Evolutionary conservation across 2,797 vertebrate species (phyloP).

Genomic region (Amblyopsis hoosieri): DNA sequence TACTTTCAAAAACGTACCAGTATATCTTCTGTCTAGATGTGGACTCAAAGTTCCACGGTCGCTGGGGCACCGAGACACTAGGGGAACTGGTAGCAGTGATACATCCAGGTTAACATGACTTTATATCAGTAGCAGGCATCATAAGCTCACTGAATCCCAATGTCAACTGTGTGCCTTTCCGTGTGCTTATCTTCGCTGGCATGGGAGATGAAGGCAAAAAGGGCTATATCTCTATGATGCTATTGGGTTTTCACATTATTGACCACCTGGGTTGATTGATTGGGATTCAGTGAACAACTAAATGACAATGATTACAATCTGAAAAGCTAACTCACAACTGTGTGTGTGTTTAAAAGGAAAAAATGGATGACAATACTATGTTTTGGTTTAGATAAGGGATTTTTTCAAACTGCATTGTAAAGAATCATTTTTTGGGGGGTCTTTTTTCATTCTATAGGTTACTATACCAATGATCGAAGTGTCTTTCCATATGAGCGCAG

Average conservation of each 20-base stretch:
- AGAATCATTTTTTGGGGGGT: neutral
- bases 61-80: slow-evolving; percentile 76
- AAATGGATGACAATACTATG: too few species aligned
- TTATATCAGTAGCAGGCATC: neutral
- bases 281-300: too few species aligned
- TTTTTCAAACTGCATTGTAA: neutral
- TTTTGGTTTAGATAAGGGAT: neutral
- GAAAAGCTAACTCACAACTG: too few species aligned
- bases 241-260: too few species aligned
- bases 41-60: slow-evolving; percentile 57
- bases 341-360: too few species aligned
- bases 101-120: slow-evolving; percentile 61
- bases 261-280: too few species aligned
- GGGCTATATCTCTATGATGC: too few species aligned
- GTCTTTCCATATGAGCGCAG: slow-evolving; percentile 77
- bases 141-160: neutral
- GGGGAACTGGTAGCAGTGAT: slow-evolving; percentile 71
- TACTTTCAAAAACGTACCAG: slow-evolving; percentile 22
- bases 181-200: too few species aligned
- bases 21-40: slow-evolving; percentile 72
- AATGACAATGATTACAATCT: too few species aligned
- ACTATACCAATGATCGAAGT: slow-evolving; percentile 43
- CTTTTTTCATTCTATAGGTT: slow-evolving; percentile 44
- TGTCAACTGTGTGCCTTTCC: too few species aligned
- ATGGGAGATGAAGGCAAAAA: too few species aligned